Base-by-base conservation (phyloP, 1,140 invertebrate species). In the Drosophila albomicans region DNA sequence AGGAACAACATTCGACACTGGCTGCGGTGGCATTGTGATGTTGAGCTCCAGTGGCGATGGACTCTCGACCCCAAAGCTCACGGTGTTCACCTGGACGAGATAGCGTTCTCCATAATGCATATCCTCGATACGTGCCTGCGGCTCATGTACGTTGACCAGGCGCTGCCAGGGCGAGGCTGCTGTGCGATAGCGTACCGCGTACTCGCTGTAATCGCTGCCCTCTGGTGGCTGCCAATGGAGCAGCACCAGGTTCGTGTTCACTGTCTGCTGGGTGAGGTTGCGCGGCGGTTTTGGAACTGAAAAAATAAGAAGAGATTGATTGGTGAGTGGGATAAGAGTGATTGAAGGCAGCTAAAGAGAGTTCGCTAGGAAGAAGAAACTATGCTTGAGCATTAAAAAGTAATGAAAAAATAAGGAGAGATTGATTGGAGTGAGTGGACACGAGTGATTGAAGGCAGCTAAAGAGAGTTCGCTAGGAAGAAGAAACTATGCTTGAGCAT, bases 31-130 rank as follows among this genome's bases (percentile, higher is more conserved):
- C 88, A 98, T 95, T 32, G 96, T 97, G 72, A 97, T 96, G 81
- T 96, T 96, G 15, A 97, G 94, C 93, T 96, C 94, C 66, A 96
- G 94, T 1, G 96, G 96, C 75, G 94, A 94, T 13, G 95, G 94
- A 91, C 96, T 97, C 93, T 97, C 96, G 3, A 97, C 95, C 6
- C 95, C 95, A 86, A 96, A 97, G 92, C 96, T 98, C 0, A 97
- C 95, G 5, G 97, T 96, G 89, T 97, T 97, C 8, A 99, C 96
- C 93, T 97, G 95, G 75, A 98, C 96, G 2, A 96, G 95, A 90
- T 98, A 98, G 30, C 94, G 94, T 92, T 98, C 97, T 43, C 97
- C 98, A 16, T 97, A 96, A n/a, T 96, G 96, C 95, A 98, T 96
- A 86, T 98, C 96, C 46, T 95, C 94, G 11, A 98, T 95, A 93